Conservation (phyloP, 2,113 vertebrate species). For the Xyrauchen texanus region DNA sequence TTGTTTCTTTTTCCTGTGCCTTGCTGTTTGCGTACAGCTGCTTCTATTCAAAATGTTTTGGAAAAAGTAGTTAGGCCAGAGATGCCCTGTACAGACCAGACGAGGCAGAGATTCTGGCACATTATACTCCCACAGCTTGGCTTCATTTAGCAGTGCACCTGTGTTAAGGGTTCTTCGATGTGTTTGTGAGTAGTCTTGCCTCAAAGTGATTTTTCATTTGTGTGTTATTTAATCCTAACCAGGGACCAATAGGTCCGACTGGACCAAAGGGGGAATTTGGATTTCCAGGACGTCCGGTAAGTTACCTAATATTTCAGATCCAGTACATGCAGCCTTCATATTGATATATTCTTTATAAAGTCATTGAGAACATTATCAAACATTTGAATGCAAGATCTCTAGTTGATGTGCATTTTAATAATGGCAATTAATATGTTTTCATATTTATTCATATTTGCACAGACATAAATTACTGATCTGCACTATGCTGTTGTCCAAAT, state of each 20-base stretch:
- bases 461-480: too few species aligned
- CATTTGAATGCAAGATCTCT: too few species aligned
- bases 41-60: slow-evolving; percentile 51
- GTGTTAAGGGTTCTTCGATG: slow-evolving; percentile 24
- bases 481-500: too few species aligned
- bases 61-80: slow-evolving; percentile 41
- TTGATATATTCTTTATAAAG: too few species aligned
- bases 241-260: slow-evolving; percentile 87
- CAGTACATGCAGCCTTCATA: background rate
- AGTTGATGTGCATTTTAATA: too few species aligned
- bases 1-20: background rate
- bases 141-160: slow-evolving; percentile 44
- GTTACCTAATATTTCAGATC: slow-evolving; percentile 54
- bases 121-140: slow-evolving; percentile 2
- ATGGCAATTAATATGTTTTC: too few species aligned
- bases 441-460: too few species aligned
- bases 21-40: slow-evolving; percentile 46
- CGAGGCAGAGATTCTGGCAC: slow-evolving; percentile 28
- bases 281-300: slow-evolving; percentile 88
- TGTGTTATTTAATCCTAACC: slow-evolving; percentile 31
- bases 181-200: slow-evolving; percentile 4
- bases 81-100: slow-evolving; percentile 25
- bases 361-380: too few species aligned
- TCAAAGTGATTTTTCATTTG: slow-evolving; percentile 14
- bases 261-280: slow-evolving; percentile 93